A percentile compares a stretch with the other conserved stretches of the same genome.
Conservation (phyloP, 2,888 invertebrate species). For the Phortica okadai region DNA sequence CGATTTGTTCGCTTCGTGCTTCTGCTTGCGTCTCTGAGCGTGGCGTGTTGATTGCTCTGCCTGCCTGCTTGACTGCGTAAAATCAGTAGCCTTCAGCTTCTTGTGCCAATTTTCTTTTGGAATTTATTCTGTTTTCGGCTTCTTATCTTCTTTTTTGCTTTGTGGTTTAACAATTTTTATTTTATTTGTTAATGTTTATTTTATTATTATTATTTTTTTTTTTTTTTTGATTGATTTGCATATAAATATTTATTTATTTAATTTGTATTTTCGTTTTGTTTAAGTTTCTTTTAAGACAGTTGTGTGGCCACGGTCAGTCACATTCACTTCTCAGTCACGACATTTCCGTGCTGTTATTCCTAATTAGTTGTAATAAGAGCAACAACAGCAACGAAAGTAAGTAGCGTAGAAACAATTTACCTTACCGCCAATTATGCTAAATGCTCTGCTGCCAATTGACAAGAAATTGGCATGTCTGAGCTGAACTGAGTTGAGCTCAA, state of each 20-base stretch:
- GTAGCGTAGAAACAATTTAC: not conserved
- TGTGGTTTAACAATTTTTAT: not conserved
- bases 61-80: slow-evolving; percentile 18
- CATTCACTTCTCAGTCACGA: not conserved
- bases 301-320: not conserved
- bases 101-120: slow-evolving; percentile 3
- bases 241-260: slow-evolving; percentile 20
- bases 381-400: not conserved
- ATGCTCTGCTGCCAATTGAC: not conserved
- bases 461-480: not conserved
- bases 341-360: not conserved
- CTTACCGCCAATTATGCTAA: slow-evolving; percentile 11
- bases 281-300: not conserved
- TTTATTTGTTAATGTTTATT: not conserved
- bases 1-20: too few species aligned
- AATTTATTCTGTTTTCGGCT: not conserved
- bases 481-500: too few species aligned
- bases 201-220: not conserved
- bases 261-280: not conserved
- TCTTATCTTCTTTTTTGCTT: not conserved
- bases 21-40: not conserved
- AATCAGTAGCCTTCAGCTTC: slow-evolving; percentile 24
- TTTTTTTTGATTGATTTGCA: not conserved
- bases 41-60: slow-evolving; percentile 26
- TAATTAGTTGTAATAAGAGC: not conserved